These are phyloP conservation scores for Python bivittatus DNA, from an alignment of 2,113 vertebrate species.

Conservation along the genomic window DNA sequence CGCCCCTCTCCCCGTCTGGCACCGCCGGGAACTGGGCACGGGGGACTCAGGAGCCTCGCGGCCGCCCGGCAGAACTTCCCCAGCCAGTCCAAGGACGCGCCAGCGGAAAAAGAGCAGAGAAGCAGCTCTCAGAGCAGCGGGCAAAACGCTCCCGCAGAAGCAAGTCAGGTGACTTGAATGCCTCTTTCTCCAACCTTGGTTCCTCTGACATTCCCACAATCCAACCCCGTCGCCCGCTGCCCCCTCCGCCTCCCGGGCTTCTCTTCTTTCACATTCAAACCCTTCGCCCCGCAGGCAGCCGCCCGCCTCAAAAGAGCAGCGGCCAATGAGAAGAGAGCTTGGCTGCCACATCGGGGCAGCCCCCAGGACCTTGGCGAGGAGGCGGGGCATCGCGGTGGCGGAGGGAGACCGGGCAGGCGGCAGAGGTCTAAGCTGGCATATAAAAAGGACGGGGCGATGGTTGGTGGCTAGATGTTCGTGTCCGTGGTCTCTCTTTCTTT, in stretches of 20 bases:
- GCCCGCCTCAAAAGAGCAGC: background rate
- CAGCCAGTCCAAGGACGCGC: background rate
- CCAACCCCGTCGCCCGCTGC: background rate
- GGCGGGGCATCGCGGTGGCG: background rate
- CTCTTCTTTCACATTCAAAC: background rate
- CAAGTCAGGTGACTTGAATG: background rate
- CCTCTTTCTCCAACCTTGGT: background rate
- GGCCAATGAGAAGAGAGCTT: background rate
- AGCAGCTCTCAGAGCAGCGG: background rate
- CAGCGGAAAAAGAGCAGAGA: background rate
- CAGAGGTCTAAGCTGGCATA: background rate
- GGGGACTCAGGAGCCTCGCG: too few relatives aligned
- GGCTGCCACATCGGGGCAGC: too few relatives aligned
- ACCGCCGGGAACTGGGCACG: background rate
- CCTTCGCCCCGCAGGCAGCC: too few relatives aligned
- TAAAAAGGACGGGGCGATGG: background rate
- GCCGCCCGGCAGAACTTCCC: background rate
- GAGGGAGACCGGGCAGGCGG: background rate
- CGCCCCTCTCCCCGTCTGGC: background rate
- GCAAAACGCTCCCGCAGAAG: background rate
- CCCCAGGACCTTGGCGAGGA: background rate
- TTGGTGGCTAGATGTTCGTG: accelerated
- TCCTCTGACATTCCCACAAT: background rate
- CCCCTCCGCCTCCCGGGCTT: too few relatives aligned
- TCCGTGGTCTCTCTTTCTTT: background rate